These are phyloP conservation scores for Diaprepes abbreviatus DNA, from an alignment of 2,888 invertebrate genomes.

Conservation along the genomic window DNA sequence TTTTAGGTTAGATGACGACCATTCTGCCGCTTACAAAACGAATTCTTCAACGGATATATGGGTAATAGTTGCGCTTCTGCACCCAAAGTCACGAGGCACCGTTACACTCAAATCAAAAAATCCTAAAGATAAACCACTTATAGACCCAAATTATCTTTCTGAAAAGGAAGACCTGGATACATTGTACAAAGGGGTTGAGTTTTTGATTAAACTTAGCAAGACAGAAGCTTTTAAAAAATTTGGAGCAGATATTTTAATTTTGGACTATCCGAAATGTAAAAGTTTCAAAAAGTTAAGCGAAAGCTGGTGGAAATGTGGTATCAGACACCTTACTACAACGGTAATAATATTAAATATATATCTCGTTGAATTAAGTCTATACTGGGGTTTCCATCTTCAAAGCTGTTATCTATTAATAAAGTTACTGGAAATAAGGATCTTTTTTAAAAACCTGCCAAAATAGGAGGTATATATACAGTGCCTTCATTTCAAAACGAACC, in stretches of 20 bases:
- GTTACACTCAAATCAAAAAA: constrained; percentile 28
- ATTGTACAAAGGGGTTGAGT: constrained; percentile 14
- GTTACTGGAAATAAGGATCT: too few species aligned
- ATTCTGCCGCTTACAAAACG: constrained; percentile 1
- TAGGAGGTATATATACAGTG: too few species aligned
- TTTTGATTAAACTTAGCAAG: constrained; percentile 7
- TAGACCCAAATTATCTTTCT: constrained; percentile 19
- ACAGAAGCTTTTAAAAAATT: constrained; percentile 10
- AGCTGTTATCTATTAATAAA: too few species aligned
- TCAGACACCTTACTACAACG: constrained; percentile 1
- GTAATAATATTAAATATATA: too few species aligned
- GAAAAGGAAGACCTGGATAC: constrained; percentile 19
- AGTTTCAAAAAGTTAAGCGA: neutral
- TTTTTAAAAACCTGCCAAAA: too few species aligned
- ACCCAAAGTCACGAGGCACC: constrained; percentile 29
- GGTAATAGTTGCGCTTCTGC: neutral
- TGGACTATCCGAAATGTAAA: constrained; percentile 25
- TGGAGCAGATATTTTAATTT: neutral
- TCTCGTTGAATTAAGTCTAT: too few species aligned
- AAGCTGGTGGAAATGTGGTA: constrained; percentile 26
- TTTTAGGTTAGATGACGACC: constrained; percentile 19
- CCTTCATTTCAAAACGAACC: too few species aligned
- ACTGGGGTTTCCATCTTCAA: too few species aligned
- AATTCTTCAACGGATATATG: constrained; percentile 16
- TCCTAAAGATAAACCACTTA: constrained; percentile 19